phyloP scores from a whole-genome alignment of 2,797 vertebrate species.

The Aplochiton taeniatus region DNA sequence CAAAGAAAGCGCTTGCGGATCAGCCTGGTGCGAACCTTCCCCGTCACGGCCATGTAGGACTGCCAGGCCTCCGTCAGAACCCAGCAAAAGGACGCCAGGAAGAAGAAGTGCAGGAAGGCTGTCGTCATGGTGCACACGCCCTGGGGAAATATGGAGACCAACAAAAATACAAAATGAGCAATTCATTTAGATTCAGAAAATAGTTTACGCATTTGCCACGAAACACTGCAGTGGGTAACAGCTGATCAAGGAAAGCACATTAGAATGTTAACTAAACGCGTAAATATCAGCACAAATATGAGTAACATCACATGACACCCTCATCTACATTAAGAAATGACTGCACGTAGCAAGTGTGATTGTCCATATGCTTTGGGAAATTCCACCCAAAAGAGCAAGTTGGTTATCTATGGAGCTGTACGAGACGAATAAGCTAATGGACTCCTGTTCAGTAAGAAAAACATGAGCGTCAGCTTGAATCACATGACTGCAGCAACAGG shows the following conservation, averaged over 20 bases:
- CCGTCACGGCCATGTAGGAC: slow-evolving; percentile 99
- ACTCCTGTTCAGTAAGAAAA: background rate
- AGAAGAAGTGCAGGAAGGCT: slow-evolving; percentile 99
- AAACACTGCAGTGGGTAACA: too few species aligned
- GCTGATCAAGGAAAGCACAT: too few species aligned
- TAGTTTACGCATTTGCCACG: too few species aligned
- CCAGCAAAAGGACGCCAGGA: slow-evolving; percentile 99
- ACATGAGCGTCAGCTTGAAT: background rate
- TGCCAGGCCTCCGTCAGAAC: slow-evolving; percentile 99
- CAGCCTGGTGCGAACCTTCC: slow-evolving; percentile 96
- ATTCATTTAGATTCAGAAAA: too few species aligned
- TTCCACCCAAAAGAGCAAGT: background rate
- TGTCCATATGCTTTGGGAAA: too few species aligned
- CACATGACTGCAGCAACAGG: slow-evolving; percentile 38
- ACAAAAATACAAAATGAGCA: slow-evolving; percentile 24
- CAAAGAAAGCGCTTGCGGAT: slow-evolving; percentile 98
- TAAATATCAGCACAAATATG: too few species aligned
- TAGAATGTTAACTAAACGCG: too few species aligned
- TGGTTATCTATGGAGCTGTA: background rate
- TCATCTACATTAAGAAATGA: too few species aligned
- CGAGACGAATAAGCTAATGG: background rate
- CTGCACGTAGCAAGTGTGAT: too few species aligned
- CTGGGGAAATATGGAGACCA: slow-evolving; percentile 62
- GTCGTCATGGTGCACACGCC: slow-evolving; percentile 96
- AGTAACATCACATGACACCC: too few species aligned